These are phyloP conservation scores for Platypus cylindrus DNA, from an alignment of 2,888 invertebrate genomes.

Conservation along the genomic window DNA sequence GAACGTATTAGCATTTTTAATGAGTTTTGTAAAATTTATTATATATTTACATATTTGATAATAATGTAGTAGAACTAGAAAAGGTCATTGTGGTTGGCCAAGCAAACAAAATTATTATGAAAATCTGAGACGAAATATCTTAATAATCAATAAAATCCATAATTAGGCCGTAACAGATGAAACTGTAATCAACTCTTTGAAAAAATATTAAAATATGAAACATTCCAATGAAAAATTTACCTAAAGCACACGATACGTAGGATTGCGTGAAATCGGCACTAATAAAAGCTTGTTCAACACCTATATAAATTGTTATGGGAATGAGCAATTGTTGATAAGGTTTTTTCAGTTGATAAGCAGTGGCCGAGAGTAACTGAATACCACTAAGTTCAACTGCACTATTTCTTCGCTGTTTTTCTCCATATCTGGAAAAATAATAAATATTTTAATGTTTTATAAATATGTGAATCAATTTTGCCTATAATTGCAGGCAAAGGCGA, in stretches of 20 bases:
- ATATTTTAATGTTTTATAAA: constrained; percentile 1
- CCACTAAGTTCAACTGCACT: constrained; percentile 67
- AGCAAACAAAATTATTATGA: too few species aligned
- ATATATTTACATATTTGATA: too few species aligned
- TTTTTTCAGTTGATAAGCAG: constrained; percentile 80
- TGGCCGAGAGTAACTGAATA: constrained; percentile 72
- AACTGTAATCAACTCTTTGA: too few species aligned
- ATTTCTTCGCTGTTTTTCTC: constrained; percentile 66
- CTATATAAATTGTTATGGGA: constrained; percentile 92
- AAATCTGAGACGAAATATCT: too few species aligned
- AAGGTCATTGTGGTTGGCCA: too few species aligned
- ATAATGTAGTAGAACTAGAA: too few species aligned
- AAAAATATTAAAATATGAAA: too few species aligned
- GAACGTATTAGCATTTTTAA: too few species aligned
- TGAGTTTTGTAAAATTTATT: too few species aligned
- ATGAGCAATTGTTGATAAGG: constrained; percentile 86
- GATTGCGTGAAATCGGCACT: constrained; percentile 83
- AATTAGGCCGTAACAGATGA: too few species aligned
- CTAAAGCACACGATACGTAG: constrained; percentile 57
- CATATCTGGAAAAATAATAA: constrained; percentile 48
- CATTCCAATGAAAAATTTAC: constrained; percentile 44
- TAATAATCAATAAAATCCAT: too few species aligned
- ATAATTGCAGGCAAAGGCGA: too few species aligned
- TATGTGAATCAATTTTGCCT: not conserved
- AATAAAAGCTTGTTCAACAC: constrained; percentile 95